Evolutionary conservation across 2,113 vertebrate genomes (phyloP), one percentile per base, ranked within the genome.

Genomic region (Actenoides lindsayi): DNA sequence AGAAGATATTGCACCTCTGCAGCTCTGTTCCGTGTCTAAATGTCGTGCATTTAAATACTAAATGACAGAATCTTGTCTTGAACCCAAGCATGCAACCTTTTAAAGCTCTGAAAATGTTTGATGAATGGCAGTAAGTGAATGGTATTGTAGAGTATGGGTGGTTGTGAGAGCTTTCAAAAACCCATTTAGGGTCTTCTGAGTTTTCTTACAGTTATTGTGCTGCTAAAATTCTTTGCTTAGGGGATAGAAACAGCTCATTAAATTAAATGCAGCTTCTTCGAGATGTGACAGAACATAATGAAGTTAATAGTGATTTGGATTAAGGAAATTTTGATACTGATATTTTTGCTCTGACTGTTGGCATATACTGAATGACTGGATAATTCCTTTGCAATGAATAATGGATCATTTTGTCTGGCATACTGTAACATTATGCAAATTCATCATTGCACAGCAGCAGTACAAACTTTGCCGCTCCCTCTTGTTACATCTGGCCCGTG

Each of bases 381-480:
- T 96, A 95, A 97, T 97, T 96, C 76, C 94, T 93, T 95, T 96
- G 93, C 94, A 95, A 96, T 97, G 96, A 95, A 96, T 94, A 96
- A 96, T 96, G 91, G 90, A 96, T 96, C 92, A 94, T 94, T 96
- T 96, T 97, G 96, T 97, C 96, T 97, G 94, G 83, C 90, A 87
- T 84, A 92, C 73, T 91, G 83, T 96, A 95, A 81, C 90, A 85
- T 89, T 96, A 96, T 96, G 96, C 92, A 96, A 94, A 96, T 94
- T 82, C 73, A 90, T 80, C 91, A 92, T 0, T 0, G 6, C 51
- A 79, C 82, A 71, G 80, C 57, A 96, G 83, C 20, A 7, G 70
- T 80, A 70, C 81, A 96, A 94, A 96, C 90, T 89, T 96, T 64
- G 33, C 56, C 88, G 39, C 96, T 97, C 71, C 75, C 41, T 93